Evolutionary conservation across 1,140 invertebrate species (phyloP).

Genomic region (Gerris buenoi): DNA sequence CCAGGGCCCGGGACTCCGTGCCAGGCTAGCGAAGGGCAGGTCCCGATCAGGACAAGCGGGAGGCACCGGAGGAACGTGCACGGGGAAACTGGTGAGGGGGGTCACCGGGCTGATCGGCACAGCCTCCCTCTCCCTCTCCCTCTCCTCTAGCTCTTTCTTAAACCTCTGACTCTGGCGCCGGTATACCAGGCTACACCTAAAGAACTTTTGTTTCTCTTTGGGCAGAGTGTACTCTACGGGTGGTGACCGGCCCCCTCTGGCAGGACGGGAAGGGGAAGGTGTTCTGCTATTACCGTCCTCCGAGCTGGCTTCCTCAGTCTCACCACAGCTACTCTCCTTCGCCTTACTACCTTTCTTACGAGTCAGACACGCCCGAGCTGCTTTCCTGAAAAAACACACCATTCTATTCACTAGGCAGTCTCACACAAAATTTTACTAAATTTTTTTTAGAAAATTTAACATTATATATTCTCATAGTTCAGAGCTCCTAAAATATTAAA

Average conservation of each 20-base stretch:
- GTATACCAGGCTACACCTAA: conserved; percentile 58
- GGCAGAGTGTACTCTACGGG: conserved; percentile 44
- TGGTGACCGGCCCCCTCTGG: conserved; percentile 30
- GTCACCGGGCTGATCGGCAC: conserved; percentile 16
- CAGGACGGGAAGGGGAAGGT: conserved; percentile 31
- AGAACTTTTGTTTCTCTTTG: conserved; percentile 73
- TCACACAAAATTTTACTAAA: too few relatives aligned
- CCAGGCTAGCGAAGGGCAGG: conserved; percentile 18
- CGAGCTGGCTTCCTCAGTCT: conserved; percentile 34
- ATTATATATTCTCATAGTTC: too few relatives aligned
- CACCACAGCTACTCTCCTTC: conserved; percentile 25
- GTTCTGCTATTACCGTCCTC: conserved; percentile 39
- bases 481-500: too few relatives aligned
- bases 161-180: conserved; percentile 25
- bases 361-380: conserved; percentile 25
- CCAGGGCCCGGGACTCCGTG: conserved; percentile 42
- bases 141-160: conserved; percentile 21
- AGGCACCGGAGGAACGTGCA: conserved; percentile 11
- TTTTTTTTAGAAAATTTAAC: too few relatives aligned
- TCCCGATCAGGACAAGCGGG: conserved; percentile 19
- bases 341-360: conserved; percentile 27
- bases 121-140: conserved; percentile 24
- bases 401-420: too few relatives aligned
- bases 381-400: conserved; percentile 25
- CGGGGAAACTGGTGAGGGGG: conserved; percentile 23